These are phyloP conservation scores for Bombus balteatus DNA, from an alignment of 1,140 invertebrate genomes.

Conservation along the genomic window DNA sequence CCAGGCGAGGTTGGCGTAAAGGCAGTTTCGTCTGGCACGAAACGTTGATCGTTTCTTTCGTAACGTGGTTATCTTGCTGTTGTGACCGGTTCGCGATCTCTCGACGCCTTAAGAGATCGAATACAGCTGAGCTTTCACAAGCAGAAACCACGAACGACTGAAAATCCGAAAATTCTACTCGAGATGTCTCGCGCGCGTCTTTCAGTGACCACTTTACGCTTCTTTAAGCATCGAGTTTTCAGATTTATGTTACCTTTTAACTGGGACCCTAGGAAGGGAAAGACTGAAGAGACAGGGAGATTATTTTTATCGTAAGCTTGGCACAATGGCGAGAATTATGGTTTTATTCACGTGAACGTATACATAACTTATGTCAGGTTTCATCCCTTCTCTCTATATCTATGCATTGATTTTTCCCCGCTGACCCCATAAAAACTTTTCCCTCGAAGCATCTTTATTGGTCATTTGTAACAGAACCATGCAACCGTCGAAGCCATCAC, in stretches of 20 bases:
- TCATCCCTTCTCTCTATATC: neutral
- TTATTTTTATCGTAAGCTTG: neutral
- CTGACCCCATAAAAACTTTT: neutral
- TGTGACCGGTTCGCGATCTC: constrained; percentile 1
- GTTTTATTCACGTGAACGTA: neutral
- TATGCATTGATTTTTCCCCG: neutral
- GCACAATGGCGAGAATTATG: neutral
- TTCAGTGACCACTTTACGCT: neutral
- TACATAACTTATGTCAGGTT: neutral
- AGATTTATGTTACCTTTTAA: neutral
- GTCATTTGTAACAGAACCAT: neutral
- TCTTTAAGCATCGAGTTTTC: neutral
- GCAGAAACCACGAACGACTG: neutral
- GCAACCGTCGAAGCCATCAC: neutral
- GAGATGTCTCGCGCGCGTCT: neutral
- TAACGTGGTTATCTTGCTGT: constrained; percentile 14
- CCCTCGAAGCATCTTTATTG: neutral
- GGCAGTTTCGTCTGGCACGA: constrained; percentile 18
- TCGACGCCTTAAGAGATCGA: neutral
- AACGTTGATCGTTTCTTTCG: constrained; percentile 18
- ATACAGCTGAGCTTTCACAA: neutral
- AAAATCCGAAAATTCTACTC: neutral
- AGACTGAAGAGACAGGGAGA: neutral
- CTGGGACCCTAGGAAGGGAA: neutral
- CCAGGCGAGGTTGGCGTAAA: constrained; percentile 12